Conservation (phyloP, 2,113 vertebrate genomes). For the Blennius ocellaris region DNA sequence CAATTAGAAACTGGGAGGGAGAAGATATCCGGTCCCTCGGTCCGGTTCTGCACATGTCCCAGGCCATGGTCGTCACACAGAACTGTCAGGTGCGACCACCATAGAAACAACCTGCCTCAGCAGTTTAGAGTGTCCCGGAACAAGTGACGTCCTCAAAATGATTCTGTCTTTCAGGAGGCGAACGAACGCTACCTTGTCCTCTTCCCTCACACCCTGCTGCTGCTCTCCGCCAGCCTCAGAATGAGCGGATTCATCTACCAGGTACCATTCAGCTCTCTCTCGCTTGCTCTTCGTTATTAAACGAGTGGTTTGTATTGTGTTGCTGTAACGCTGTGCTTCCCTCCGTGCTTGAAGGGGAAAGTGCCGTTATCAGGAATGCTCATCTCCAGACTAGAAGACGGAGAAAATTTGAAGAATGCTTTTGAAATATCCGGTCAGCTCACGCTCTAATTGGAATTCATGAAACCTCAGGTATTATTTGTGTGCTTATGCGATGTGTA, state of each 20-base stretch:
- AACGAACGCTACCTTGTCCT: constrained; percentile 94
- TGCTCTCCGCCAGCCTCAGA: constrained; percentile 93
- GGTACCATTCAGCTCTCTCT: constrained; percentile 73
- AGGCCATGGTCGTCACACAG: constrained; percentile 89
- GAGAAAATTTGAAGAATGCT: constrained; percentile 89
- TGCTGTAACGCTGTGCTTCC: background rate
- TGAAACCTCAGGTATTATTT: too few relatives aligned
- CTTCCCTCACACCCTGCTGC: constrained; percentile 92
- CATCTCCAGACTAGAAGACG: constrained; percentile 93
- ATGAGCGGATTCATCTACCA: constrained; percentile 99
- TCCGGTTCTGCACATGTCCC: constrained; percentile 92
- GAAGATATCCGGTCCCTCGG: constrained; percentile 93
- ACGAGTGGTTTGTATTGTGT: background rate
- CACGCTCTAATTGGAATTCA: background rate
- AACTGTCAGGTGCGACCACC: constrained; percentile 87
- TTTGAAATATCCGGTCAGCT: constrained; percentile 96
- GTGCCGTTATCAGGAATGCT: constrained; percentile 92
- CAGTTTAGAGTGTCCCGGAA: background rate
- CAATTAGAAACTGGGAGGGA: constrained; percentile 96
- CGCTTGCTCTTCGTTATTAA: too few relatives aligned
- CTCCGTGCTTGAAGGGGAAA: constrained; percentile 85
- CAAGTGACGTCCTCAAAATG: background rate
- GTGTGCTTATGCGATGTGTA: background rate
- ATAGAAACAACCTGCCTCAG: too few relatives aligned
- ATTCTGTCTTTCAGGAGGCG: constrained; percentile 85